phyloP scores from a whole-genome alignment of 2,113 vertebrate species.

The Hylia prasina region DNA sequence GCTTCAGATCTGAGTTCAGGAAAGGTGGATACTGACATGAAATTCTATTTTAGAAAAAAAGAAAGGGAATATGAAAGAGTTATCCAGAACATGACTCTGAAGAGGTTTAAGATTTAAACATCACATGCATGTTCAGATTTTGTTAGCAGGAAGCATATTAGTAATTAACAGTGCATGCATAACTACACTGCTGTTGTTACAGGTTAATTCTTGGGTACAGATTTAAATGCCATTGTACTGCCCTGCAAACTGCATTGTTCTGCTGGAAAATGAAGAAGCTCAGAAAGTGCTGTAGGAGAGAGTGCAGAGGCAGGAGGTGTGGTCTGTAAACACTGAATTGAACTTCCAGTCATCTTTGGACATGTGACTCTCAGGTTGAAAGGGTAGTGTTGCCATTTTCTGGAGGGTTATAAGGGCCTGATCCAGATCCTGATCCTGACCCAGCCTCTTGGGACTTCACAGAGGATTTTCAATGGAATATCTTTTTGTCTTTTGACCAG shows the following conservation, averaged over 20 bases:
- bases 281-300: neutral
- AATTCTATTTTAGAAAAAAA: neutral
- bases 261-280: neutral
- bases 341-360: neutral
- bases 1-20: neutral
- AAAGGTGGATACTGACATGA: neutral
- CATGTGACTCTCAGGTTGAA: neutral
- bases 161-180: neutral
- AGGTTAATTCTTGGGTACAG: neutral
- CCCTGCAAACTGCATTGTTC: neutral
- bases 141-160: neutral
- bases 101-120: neutral
- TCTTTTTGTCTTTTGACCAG: fast-evolving
- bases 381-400: neutral
- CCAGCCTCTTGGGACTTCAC: neutral
- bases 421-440: no score
- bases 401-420: neutral
- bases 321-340: neutral
- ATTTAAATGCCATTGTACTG: neutral
- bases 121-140: neutral
- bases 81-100: neutral
- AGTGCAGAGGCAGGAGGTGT: neutral
- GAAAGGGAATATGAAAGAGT: neutral
- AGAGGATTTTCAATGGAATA: neutral
- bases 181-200: neutral